Evolutionary conservation across 2,888 invertebrate species (phyloP), one percentile per base, ranked within the genome.

Genomic region (Parasteatoda lunata): DNA sequence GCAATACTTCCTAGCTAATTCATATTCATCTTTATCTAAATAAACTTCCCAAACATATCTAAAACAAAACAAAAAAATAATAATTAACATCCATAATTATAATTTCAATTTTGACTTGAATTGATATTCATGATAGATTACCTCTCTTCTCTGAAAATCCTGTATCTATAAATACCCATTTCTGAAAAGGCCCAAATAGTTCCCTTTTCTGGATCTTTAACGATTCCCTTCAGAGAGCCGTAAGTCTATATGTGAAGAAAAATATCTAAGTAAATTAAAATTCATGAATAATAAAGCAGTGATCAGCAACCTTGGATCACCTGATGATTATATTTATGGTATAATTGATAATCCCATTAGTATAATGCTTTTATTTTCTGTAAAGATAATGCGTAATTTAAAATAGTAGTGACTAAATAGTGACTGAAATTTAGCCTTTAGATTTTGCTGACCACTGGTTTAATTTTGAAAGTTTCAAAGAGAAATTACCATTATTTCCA

Each of bases 151-250:
- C 95, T 94, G 0, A 94, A 94, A 1, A 98, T 94, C 93, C 95
- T 96, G 91, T 97, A 97, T 90, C 96, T 95, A 91, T 96, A 98
- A 45, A 98, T 95, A 3, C 95, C 94, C 91, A 95, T 95, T 89
- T 96, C 96, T 0, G 97, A 96, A 88, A 95, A 95, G 0, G 96
- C 95, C 96, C 97, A 98, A 86, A 98, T 95, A 0, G 95, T 92
- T 68, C 93, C 95, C 79, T 94, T 96, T 49, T 94, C 93, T 0
- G 94, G 94, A 92, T 98, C 98, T 91, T 95, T 95, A 2, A 95
- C 94, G 79, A 98, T 94, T 89, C 95, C 95, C 54, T 96, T 93
- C 5, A 98, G 92, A 90, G 95, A 95, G 0, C 97, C 97, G 91
- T 95, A 95, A 5, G 94, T 93, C 93, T 93, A 89, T 30, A 30